Conservation (phyloP, 2,888 invertebrate species). For the Scaptomyza tumidula region DNA sequence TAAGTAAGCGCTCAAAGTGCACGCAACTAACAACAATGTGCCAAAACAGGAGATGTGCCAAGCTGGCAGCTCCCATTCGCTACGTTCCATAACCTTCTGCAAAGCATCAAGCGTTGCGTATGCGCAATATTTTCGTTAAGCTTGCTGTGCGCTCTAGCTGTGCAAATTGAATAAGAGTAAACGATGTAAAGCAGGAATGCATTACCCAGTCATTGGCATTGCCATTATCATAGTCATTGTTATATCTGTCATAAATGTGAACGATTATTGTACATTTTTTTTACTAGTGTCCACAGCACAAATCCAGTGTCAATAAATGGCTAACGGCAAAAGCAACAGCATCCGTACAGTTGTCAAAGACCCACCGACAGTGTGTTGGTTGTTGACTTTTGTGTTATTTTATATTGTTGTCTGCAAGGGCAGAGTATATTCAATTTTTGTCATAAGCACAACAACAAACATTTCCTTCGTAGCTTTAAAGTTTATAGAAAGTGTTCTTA, state of each 20-base stretch:
- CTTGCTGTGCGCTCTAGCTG: constrained; percentile 23
- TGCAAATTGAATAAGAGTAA: constrained; percentile 59
- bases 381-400: constrained; percentile 64
- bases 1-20: constrained; percentile 62
- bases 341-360: not conserved
- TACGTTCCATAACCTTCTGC: constrained; percentile 18
- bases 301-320: constrained; percentile 72
- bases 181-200: constrained; percentile 31
- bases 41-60: constrained; percentile 40
- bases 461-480: not conserved
- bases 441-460: not conserved
- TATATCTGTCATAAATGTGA: constrained; percentile 57
- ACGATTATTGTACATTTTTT: constrained; percentile 39
- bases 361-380: constrained; percentile 1
- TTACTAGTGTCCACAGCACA: constrained; percentile 46
- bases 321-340: constrained; percentile 30
- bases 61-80: constrained; percentile 9
- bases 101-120: constrained; percentile 58
- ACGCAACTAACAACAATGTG: constrained; percentile 64
- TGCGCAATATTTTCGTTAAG: constrained; percentile 48
- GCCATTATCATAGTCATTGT: constrained; percentile 60
- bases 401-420: constrained; percentile 1
- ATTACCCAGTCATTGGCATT: constrained; percentile 40
- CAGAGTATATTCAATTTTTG: constrained; percentile 10
- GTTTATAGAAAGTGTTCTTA: not conserved